Conservation (phyloP, 1,140 invertebrate species). For the Ylistrum balloti region DNA sequence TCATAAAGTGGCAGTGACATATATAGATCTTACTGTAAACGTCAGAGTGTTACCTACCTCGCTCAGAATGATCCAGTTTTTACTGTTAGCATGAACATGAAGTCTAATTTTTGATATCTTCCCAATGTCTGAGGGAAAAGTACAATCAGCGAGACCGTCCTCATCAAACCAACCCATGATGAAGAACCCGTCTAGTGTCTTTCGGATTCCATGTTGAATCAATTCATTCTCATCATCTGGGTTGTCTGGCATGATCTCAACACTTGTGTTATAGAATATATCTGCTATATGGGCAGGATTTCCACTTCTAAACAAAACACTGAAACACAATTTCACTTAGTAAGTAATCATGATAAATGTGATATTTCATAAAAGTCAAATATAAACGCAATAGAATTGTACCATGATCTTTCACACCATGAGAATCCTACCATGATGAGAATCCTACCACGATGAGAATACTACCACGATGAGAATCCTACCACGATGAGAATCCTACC, state of each 20-base stretch:
- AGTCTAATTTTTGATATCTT: conserved; percentile 67
- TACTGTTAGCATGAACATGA: conserved; percentile 65
- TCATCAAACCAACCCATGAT: conserved; percentile 68
- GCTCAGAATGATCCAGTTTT: conserved; percentile 78
- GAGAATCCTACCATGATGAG: no score
- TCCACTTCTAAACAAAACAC: conserved; percentile 94
- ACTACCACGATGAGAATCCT: no score
- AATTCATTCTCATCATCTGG: background rate
- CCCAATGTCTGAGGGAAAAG: conserved; percentile 61
- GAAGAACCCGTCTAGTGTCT: conserved; percentile 64
- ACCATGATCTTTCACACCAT: no score
- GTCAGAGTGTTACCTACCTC: conserved; percentile 69
- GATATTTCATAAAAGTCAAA: background rate
- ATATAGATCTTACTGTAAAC: no score
- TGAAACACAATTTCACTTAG: conserved; percentile 79
- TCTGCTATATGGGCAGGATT: conserved; percentile 96
- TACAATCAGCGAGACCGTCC: conserved; percentile 68
- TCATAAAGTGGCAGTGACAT: no score
- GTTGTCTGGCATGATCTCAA: conserved; percentile 88
- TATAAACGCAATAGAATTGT: no score
- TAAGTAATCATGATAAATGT: background rate
- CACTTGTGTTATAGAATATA: conserved; percentile 93
- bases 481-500: no score
- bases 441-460: no score
- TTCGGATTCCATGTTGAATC: conserved; percentile 44